A percentile compares a stretch with the other conserved stretches of the same genome.
phyloP scores from a whole-genome alignment of 2,888 invertebrate species.

The Mesoligia furuncula region DNA sequence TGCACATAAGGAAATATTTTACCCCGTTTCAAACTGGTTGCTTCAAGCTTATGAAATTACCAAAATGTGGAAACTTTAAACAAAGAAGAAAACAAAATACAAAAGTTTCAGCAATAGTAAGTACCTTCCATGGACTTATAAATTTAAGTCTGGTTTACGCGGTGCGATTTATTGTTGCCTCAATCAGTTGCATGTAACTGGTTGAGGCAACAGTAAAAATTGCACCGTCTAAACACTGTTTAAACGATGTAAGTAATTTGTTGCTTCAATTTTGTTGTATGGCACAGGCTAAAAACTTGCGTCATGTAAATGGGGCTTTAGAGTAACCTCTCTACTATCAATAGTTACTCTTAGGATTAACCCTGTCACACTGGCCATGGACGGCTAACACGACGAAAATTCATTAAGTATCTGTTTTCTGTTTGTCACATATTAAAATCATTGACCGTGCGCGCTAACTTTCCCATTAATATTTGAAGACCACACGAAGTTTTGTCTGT shows the following conservation, averaged over 20 bases:
- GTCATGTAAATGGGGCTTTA: not conserved
- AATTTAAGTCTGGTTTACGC: not conserved
- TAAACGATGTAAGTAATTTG: not conserved
- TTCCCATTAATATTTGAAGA: not conserved
- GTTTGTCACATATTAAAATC: not conserved
- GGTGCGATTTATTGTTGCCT: not conserved
- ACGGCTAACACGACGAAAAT: not conserved
- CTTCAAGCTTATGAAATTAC: not conserved
- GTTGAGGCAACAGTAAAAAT: not conserved
- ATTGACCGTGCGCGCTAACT: not conserved
- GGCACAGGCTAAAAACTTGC: too few relatives aligned
- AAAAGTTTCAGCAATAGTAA: not conserved
- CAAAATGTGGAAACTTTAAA: not conserved
- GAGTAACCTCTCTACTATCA: not conserved
- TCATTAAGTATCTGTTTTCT: not conserved
- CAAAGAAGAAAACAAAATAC: not conserved
- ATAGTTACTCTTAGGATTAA: not conserved
- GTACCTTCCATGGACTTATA: not conserved
- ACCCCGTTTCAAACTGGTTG: too few relatives aligned
- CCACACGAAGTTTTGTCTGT: not conserved
- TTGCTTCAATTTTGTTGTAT: not conserved
- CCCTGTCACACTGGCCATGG: not conserved
- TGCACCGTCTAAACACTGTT: not conserved
- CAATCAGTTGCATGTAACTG: not conserved
- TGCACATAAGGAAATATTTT: not conserved